phyloP scores from a whole-genome alignment of 2,113 vertebrate genomes.

The Silurus glanis region DNA sequence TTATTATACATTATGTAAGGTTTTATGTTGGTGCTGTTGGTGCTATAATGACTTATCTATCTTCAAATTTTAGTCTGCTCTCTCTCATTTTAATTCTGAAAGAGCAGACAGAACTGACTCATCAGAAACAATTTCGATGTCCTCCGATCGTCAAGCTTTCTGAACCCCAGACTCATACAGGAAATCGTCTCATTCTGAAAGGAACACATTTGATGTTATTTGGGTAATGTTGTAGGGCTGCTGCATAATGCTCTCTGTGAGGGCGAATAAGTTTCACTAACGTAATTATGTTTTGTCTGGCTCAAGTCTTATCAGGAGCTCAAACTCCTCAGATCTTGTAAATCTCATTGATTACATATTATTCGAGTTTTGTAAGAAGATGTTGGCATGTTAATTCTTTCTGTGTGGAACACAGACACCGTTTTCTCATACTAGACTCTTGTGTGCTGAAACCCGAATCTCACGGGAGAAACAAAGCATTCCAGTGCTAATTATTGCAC shows the following conservation, averaged over 20 bases:
- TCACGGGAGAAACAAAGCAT: slow-evolving; percentile 1
- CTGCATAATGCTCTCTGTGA: slow-evolving; percentile 16
- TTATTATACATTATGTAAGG: too few relatives aligned
- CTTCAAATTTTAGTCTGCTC: background rate
- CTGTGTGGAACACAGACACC: background rate
- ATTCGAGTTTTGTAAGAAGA: slow-evolving; percentile 27
- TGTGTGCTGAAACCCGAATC: slow-evolving; percentile 5
- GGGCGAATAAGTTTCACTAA: slow-evolving; percentile 42
- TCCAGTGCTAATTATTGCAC: background rate
- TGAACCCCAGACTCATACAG: slow-evolving; percentile 15
- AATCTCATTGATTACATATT: slow-evolving; percentile 31
- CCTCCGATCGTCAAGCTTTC: background rate
- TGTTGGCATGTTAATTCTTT: slow-evolving; percentile 1
- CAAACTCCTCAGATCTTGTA: slow-evolving; percentile 14
- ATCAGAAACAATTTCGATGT: slow-evolving; percentile 5
- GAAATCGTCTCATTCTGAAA: slow-evolving; percentile 47
- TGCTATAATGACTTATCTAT: background rate
- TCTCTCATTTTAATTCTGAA: background rate
- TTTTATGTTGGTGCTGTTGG: background rate
- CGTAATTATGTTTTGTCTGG: slow-evolving; percentile 52
- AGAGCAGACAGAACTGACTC: slow-evolving; percentile 23
- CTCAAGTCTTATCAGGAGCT: slow-evolving; percentile 10
- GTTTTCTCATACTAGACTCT: background rate
- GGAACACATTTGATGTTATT: slow-evolving; percentile 31
- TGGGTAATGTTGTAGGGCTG: background rate